A percentile compares a stretch with the other conserved stretches of the same genome.
Evolutionary conservation across 2,797 vertebrate species (phyloP).

Genomic region (Trachurus trachurus): DNA sequence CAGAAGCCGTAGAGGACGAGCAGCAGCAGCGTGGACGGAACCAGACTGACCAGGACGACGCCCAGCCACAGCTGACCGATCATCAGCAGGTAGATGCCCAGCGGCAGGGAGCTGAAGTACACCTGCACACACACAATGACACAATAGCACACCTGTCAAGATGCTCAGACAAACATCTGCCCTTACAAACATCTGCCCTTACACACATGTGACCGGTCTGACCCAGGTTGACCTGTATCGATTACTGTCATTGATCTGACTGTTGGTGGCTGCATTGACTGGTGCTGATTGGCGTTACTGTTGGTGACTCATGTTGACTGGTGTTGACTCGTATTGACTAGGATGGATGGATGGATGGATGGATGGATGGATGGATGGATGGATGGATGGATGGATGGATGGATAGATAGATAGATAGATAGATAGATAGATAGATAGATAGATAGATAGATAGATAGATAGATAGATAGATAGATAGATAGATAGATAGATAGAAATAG

Average conservation of each 20-base stretch:
- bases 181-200: too few species aligned
- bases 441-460: too few species aligned
- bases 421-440: too few species aligned
- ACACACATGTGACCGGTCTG: constrained; percentile 1
- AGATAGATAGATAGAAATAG: too few species aligned
- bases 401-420: too few species aligned
- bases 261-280: too few species aligned
- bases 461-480: too few species aligned
- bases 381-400: too few species aligned
- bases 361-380: too few species aligned
- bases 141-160: not conserved
- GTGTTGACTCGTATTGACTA: too few species aligned
- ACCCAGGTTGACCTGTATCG: not conserved
- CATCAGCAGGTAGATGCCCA: constrained; percentile 94
- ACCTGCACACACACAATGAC: constrained; percentile 56
- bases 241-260: not conserved
- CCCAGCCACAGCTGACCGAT: constrained; percentile 89
- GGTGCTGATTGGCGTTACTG: not conserved
- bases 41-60: constrained; percentile 89
- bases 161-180: constrained; percentile 13
- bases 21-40: constrained; percentile 91
- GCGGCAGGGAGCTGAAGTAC: constrained; percentile 93
- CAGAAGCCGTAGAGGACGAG: constrained; percentile 91
- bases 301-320: not conserved
- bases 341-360: too few species aligned